Percentiles rank a stretch among this genome's conserved stretches.
Evolutionary conservation across 2,113 vertebrate genomes (phyloP).

Genomic region (Thamnophis sirtalis): DNA sequence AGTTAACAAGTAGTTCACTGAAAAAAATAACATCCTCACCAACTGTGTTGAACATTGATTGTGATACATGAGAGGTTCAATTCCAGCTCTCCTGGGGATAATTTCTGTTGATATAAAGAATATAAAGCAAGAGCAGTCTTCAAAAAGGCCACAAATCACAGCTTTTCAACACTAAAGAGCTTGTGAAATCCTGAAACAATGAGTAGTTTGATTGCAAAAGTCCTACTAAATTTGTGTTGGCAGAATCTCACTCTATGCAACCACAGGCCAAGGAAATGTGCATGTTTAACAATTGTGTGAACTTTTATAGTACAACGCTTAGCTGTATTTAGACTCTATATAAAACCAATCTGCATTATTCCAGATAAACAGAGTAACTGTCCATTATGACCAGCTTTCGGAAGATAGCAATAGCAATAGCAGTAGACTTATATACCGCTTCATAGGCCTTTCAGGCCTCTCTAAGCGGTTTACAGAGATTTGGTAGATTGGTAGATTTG

Average conservation of each 20-base stretch:
- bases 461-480: too few relatives aligned
- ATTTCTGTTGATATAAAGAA: not conserved
- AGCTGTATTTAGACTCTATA: not conserved
- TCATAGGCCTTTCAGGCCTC: too few relatives aligned
- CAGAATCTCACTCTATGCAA: not conserved
- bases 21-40: not conserved
- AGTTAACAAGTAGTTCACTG: not conserved
- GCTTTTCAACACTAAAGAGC: not conserved
- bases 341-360: not conserved
- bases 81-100: not conserved
- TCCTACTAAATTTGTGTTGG: slow-evolving; percentile 11
- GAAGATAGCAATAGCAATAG: too few relatives aligned
- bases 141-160: not conserved
- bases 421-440: too few relatives aligned
- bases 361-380: not conserved
- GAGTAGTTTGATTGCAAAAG: not conserved
- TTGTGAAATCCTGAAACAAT: slow-evolving; percentile 6
- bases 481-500: too few relatives aligned
- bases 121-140: not conserved
- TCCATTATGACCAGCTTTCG: not conserved
- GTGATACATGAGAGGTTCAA: not conserved
- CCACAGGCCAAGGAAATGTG: not conserved
- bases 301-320: not conserved
- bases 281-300: not conserved
- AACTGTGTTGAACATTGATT: not conserved